Evolutionary conservation across 1,140 invertebrate genomes (phyloP), one percentile per base, ranked within the genome.

Genomic region (Aphelenchoides besseyi): DNA sequence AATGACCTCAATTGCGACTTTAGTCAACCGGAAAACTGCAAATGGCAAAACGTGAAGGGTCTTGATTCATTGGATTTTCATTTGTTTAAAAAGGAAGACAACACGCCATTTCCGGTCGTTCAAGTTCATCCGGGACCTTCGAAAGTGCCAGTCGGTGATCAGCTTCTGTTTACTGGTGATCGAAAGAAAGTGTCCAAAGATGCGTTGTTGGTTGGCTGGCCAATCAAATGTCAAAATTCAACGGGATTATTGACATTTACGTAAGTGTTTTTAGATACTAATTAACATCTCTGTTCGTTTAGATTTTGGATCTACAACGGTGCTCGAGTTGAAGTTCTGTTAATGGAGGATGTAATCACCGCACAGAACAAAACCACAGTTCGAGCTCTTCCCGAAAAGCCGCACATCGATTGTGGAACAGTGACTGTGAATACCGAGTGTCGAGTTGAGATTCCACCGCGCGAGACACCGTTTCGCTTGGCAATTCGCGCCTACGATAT

Each of bases 241-340:
- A 78, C 79, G 1, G 79, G 79, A 68, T 72, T 72, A 35, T 61
- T 80, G 37, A 80, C 79, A 29, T 80, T 80, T 59, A 80, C 80
- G 79, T 80, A 57, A 71, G 69, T 41, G 23, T 66, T 72, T 33
- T 61, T 30, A n/a, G 5, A 52, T 28, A 28, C n/a, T 70, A 41
- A 67, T 68, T 69, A 75, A 28, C 16, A 59, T 64, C 12, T 41
- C 8, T 57, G 35, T 29, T 41, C 18, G 18, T 82, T 74, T 41
- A 81, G 76, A n/a, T 82, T 80, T 63, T 82, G 81, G 81, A 70
- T 82, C 33, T 82, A 82, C 59, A 82, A 82, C 48, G 80, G 76
- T 28, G 81, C 81, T 28, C 64, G 79, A 63, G 73, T 82, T 3
- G 81, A 82, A 72, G 81, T 84, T 29, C 36, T 82, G 35, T 72